These are phyloP conservation scores for Plecotus auritus DNA, from an alignment of 2,113 vertebrate genomes.

Conservation along the genomic window DNA sequence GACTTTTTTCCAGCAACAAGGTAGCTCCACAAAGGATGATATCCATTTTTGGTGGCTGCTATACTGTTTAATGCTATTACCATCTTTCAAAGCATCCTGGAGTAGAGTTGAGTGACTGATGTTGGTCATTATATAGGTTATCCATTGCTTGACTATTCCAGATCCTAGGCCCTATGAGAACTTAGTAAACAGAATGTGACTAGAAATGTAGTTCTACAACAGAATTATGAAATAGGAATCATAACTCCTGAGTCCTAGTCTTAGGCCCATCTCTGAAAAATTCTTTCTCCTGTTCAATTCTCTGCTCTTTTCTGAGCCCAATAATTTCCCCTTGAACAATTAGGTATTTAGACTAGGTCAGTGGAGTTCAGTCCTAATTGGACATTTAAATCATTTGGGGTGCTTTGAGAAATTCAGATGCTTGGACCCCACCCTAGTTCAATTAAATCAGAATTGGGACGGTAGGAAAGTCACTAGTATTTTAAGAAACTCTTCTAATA, in stretches of 20 bases:
- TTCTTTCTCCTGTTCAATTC: not conserved
- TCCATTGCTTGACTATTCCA: not conserved
- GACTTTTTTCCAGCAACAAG: not conserved
- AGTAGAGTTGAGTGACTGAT: not conserved
- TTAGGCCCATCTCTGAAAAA: not conserved
- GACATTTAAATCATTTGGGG: not conserved
- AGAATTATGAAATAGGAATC: not conserved
- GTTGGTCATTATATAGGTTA: not conserved
- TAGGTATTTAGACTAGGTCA: not conserved
- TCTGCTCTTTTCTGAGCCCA: not conserved
- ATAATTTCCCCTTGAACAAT: not conserved
- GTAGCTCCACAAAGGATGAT: not conserved
- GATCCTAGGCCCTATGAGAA: not conserved
- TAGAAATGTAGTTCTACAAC: not conserved
- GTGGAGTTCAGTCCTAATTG: not conserved
- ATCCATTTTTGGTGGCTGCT: not conserved
- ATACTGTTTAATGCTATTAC: not conserved
- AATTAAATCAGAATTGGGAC: conserved; percentile 5
- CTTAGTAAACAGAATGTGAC: not conserved
- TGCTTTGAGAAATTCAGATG: not conserved
- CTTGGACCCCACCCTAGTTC: not conserved
- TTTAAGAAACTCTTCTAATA: not conserved
- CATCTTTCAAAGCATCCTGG: not conserved
- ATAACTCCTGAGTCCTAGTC: not conserved
- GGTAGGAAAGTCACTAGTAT: not conserved